Evolutionary conservation across 2,113 vertebrate genomes (phyloP).

Genomic region (Cavia porcellus): DNA sequence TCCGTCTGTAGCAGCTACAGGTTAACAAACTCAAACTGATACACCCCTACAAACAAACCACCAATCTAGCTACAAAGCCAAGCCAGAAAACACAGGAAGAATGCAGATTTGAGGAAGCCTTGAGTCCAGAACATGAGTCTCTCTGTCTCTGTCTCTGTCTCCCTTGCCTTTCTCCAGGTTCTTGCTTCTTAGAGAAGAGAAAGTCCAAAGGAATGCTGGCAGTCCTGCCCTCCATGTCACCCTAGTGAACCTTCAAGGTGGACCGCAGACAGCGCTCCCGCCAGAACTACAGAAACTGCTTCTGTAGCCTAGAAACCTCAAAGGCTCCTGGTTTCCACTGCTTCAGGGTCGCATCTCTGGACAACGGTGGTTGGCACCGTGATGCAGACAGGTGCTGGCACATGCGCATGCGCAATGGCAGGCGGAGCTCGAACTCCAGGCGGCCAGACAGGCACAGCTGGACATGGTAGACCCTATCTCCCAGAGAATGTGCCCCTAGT

Average conservation of each 20-base stretch:
- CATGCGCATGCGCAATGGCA: background rate
- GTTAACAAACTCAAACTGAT: background rate
- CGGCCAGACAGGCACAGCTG: background rate
- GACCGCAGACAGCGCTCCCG: no score
- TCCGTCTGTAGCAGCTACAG: background rate
- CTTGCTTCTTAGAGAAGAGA: background rate
- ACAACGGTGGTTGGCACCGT: no score
- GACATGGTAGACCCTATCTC: background rate
- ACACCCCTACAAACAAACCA: background rate
- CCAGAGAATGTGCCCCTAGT: background rate
- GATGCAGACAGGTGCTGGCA: background rate
- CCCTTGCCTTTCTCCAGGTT: background rate
- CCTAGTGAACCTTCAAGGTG: background rate
- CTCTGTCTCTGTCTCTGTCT: background rate
- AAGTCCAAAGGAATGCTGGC: no score
- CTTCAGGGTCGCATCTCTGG: background rate
- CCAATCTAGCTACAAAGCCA: background rate
- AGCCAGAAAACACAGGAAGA: background rate
- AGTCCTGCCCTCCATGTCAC: background rate
- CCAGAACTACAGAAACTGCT: background rate
- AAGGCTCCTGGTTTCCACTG: background rate
- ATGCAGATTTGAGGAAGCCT: background rate
- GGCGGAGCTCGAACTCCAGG: background rate
- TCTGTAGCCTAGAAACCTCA: background rate
- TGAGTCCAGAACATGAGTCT: background rate